Percentiles rank a stretch among this genome's conserved stretches.
Conservation (phyloP, 2,113 vertebrate genomes). For the Romanogobio albipinnatus region DNA sequence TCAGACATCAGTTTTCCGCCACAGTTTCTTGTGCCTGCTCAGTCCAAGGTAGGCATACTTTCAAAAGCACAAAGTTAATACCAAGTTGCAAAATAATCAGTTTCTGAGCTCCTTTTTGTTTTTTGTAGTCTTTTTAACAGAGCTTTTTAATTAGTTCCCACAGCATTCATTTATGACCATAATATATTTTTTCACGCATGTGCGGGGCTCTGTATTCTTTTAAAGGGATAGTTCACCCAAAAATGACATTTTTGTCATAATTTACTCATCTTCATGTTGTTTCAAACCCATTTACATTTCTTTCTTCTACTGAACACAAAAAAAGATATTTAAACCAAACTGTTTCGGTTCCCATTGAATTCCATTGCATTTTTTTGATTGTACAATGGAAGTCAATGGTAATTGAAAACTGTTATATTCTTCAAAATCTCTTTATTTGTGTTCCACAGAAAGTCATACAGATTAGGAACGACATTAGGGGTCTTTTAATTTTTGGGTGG, state of each 20-base stretch:
- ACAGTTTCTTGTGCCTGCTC: slow-evolving; percentile 77
- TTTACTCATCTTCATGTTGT: background rate
- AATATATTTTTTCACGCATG: background rate
- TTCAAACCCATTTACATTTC: background rate
- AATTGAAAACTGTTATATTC: background rate
- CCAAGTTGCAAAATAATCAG: background rate
- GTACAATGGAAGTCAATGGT: background rate
- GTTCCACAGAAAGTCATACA: background rate
- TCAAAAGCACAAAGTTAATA: background rate
- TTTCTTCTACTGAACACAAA: background rate
- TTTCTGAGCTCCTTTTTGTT: background rate
- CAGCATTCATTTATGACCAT: background rate
- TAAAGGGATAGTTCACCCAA: background rate
- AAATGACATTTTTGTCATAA: background rate
- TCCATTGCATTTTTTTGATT: background rate
- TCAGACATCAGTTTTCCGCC: slow-evolving; percentile 75
- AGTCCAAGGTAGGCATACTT: slow-evolving; percentile 77
- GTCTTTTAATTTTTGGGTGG: background rate
- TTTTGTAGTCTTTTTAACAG: background rate
- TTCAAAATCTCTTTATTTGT: background rate
- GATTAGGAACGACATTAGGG: background rate
- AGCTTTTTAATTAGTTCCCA: background rate
- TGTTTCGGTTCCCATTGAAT: background rate
- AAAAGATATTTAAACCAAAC: background rate
- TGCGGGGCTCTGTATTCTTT: background rate